phyloP scores from a whole-genome alignment of 2,113 vertebrate genomes.

The Alaudala cheleensis region DNA sequence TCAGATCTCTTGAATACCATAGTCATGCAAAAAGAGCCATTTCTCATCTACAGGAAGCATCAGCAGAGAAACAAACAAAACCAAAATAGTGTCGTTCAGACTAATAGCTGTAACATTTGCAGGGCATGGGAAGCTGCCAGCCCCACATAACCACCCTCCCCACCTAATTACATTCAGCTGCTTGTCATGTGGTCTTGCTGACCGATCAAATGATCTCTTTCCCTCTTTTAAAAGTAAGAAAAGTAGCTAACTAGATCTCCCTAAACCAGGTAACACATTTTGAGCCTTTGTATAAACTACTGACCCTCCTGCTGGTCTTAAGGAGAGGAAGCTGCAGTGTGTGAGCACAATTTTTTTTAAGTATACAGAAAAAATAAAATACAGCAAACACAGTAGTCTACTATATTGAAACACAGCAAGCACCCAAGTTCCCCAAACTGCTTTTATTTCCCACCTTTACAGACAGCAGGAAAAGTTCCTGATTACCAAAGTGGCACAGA shows the following conservation, averaged over 20 bases:
- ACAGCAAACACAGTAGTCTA: not conserved
- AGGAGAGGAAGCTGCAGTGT: not conserved
- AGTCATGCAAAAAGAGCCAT: conserved; percentile 26
- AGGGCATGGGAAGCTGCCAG: not conserved
- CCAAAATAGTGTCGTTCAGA: not conserved
- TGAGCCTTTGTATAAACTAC: not conserved
- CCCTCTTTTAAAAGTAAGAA: conserved; percentile 7
- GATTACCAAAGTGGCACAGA: not conserved
- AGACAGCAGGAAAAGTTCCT: not conserved
- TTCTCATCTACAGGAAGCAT: conserved; percentile 6
- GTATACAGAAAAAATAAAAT: not conserved
- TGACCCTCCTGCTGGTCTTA: not conserved
- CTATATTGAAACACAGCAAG: not conserved
- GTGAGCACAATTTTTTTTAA: not conserved
- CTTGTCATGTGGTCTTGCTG: conserved; percentile 78
- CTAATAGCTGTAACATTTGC: not conserved
- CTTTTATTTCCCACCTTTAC: not conserved
- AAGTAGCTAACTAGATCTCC: not conserved
- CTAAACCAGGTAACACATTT: not conserved
- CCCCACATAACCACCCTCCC: conserved; percentile 41
- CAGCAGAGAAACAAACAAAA: not conserved
- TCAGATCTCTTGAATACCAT: conserved; percentile 25
- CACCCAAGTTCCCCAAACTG: not conserved
- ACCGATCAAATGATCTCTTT: conserved; percentile 76
- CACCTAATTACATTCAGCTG: conserved; percentile 85